phyloP scores from a whole-genome alignment of 92 coral and sea anemone species.

The Phymanthus crucifer region DNA sequence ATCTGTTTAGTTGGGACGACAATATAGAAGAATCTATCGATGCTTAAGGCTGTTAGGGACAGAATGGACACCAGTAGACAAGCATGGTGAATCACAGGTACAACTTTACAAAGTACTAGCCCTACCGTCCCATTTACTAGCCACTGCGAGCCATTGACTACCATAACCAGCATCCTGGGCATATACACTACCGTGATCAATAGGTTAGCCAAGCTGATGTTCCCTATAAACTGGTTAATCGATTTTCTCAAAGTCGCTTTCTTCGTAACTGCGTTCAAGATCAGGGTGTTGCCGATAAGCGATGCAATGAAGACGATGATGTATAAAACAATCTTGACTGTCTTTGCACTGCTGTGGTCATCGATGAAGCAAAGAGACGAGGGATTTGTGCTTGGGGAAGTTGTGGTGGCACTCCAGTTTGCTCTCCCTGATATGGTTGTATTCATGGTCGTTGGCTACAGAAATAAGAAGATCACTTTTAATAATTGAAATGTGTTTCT shows the following conservation, averaged over 20 bases:
- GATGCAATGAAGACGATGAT: conserved; percentile 11
- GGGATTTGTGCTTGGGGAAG: not conserved
- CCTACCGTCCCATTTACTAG: conserved; percentile 43
- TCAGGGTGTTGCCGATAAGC: conserved; percentile 11
- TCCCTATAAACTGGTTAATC: conserved; percentile 43
- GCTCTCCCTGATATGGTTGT: not conserved
- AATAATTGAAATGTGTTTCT: not conserved
- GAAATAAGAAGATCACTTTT: not conserved
- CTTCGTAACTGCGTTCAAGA: conserved; percentile 1
- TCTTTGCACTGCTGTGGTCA: not conserved
- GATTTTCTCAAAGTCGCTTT: conserved; percentile 25
- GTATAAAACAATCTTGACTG: conserved; percentile 5
- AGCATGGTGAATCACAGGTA: conserved; percentile 48
- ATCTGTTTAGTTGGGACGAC: conserved; percentile 43
- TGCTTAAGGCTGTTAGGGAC: conserved; percentile 37
- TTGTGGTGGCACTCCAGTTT: not conserved
- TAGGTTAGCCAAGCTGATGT: conserved; percentile 45
- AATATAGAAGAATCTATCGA: conserved; percentile 40
- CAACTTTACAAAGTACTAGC: conserved; percentile 43
- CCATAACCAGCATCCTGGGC: conserved; percentile 55
- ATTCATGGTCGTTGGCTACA: not conserved
- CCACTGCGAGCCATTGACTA: conserved; percentile 39
- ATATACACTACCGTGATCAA: conserved; percentile 45
- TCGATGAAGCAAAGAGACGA: not conserved
- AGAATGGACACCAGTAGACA: conserved; percentile 51